A percentile compares a stretch with the other conserved stretches of the same genome.
phyloP scores from a whole-genome alignment of 2,797 vertebrate genomes.

The Furcifer pardalis region DNA sequence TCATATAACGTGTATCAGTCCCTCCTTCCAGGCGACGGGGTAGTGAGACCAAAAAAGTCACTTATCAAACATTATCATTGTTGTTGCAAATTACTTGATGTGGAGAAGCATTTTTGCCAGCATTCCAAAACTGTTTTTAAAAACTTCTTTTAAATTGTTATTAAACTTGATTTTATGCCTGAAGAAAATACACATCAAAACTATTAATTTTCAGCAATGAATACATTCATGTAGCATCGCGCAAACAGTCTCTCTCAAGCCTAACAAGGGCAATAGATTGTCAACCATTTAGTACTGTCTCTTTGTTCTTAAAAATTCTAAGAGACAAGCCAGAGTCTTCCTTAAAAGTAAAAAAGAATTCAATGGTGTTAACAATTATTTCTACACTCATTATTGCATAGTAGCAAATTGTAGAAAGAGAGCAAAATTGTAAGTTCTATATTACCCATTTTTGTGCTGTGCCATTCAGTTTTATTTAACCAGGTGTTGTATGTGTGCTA shows the following conservation, averaged over 20 bases:
- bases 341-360: not conserved
- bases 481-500: not conserved
- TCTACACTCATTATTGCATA: not conserved
- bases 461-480: not conserved
- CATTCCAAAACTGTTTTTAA: not conserved
- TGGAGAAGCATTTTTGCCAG: not conserved
- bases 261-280: not conserved
- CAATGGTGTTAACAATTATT: not conserved
- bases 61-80: not conserved
- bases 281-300: not conserved
- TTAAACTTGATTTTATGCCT: not conserved
- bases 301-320: not conserved
- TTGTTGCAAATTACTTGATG: not conserved
- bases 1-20: not conserved
- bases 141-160: not conserved
- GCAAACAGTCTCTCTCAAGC: not conserved
- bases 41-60: not conserved
- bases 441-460: not conserved
- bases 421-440: not conserved
- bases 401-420: not conserved
- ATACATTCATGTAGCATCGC: not conserved
- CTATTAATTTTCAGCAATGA: not conserved
- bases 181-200: not conserved
- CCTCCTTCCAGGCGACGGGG: not conserved
- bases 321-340: not conserved